These are phyloP conservation scores for Ciconia maguari DNA, from an alignment of 2,113 vertebrate genomes.

Conservation along the genomic window DNA sequence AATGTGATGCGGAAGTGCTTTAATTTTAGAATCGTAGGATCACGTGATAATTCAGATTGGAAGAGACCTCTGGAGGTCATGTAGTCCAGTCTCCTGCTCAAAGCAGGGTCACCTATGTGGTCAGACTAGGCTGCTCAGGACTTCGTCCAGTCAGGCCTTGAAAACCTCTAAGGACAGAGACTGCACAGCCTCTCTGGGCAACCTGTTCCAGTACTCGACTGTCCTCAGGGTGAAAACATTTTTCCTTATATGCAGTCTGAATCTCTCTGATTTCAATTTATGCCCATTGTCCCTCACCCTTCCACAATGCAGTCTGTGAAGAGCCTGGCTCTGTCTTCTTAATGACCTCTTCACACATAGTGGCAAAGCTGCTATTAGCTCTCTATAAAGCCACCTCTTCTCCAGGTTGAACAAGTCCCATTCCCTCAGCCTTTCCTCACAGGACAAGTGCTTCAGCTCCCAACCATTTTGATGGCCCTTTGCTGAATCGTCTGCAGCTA, in stretches of 20 bases:
- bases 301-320: neutral
- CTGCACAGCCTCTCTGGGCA: neutral
- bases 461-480: neutral
- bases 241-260: neutral
- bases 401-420: neutral
- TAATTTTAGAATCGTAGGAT: neutral
- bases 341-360: neutral
- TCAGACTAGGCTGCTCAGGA: neutral
- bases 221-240: neutral
- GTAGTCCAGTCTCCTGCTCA: neutral
- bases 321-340: neutral
- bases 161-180: neutral
- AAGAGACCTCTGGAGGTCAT: neutral
- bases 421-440: neutral
- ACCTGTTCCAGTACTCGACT: neutral
- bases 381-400: neutral
- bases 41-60: neutral
- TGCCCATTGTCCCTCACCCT: neutral
- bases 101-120: neutral
- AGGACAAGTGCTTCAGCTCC: neutral
- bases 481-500: neutral
- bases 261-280: neutral
- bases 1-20: neutral
- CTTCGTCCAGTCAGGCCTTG: neutral
- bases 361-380: neutral